Evolutionary conservation across 2,888 invertebrate species (phyloP).

Genomic region (Biston stratarius): DNA sequence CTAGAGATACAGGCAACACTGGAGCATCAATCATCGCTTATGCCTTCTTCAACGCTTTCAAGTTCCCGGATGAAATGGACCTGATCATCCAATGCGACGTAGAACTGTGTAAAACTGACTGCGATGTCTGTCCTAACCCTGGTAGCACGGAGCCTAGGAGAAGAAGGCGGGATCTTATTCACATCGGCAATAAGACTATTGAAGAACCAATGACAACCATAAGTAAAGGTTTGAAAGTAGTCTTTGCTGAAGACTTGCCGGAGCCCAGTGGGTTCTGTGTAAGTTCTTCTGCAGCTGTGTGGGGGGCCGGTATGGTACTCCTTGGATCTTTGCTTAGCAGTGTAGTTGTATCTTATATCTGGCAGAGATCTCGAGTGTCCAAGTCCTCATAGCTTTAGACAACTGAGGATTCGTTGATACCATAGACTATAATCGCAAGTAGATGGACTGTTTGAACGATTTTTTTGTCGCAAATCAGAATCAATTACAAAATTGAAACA

Average conservation of each 20-base stretch:
- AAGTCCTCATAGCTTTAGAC: conserved; percentile 62
- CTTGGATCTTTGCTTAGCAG: conserved; percentile 86
- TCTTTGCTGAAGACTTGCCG: conserved; percentile 89
- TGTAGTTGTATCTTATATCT: conserved; percentile 72
- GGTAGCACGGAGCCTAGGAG: conserved; percentile 86
- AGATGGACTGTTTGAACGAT: not conserved
- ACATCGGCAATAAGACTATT: conserved; percentile 78
- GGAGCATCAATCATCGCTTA: conserved; percentile 92
- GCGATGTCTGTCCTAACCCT: conserved; percentile 90
- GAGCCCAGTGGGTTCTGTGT: conserved; percentile 86
- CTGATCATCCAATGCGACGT: conserved; percentile 93
- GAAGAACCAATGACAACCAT: conserved; percentile 87
- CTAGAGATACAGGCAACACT: conserved; percentile 90
- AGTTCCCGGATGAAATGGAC: conserved; percentile 95
- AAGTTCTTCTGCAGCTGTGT: conserved; percentile 88
- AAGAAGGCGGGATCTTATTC: conserved; percentile 75
- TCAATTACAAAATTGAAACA: not conserved
- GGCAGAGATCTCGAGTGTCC: conserved; percentile 73
- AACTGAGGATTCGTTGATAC: not conserved
- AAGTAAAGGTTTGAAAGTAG: conserved; percentile 88
- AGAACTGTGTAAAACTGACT: conserved; percentile 92
- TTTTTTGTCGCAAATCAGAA: conserved; percentile 12
- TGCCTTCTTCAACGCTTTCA: conserved; percentile 93
- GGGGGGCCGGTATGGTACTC: conserved; percentile 87
- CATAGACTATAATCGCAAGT: conserved; percentile 8